A percentile compares a stretch with the other conserved stretches of the same genome.
phyloP scores from a whole-genome alignment of 2,888 invertebrate species.

The Microchrysa polita region DNA sequence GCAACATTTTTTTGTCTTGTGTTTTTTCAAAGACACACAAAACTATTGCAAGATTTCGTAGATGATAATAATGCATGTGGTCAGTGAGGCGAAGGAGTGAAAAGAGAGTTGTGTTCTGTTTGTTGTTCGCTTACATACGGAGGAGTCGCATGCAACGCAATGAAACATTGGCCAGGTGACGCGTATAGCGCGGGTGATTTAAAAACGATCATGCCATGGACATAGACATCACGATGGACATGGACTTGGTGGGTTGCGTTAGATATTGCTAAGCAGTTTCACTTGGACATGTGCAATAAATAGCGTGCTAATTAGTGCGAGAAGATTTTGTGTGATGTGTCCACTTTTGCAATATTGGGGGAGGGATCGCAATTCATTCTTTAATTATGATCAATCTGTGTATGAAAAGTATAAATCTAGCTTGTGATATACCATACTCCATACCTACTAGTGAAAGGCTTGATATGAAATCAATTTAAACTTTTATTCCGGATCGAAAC shows the following conservation, averaged over 20 bases:
- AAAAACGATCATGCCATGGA: conserved; percentile 24
- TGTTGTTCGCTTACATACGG: too few species aligned
- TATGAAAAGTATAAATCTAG: too few species aligned
- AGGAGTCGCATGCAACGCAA: neutral
- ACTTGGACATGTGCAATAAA: conserved; percentile 42
- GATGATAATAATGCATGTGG: neutral
- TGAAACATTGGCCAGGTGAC: conserved; percentile 8
- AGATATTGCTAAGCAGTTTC: conserved; percentile 26
- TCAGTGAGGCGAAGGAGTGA: conserved; percentile 20
- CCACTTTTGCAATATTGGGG: conserved; percentile 34
- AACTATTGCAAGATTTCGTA: conserved; percentile 19
- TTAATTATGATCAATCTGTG: too few species aligned
- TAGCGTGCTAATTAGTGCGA: conserved; percentile 39
- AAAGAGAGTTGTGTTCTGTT: neutral
- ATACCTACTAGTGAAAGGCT: too few species aligned
- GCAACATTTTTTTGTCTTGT: conserved; percentile 39
- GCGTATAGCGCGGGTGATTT: conserved; percentile 25
- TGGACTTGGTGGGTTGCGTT: conserved; percentile 28
- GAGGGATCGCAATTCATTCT: too few species aligned
- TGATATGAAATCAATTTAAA: too few species aligned
- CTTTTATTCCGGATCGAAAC: too few species aligned
- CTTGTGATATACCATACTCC: too few species aligned
- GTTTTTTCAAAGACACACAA: conserved; percentile 2
- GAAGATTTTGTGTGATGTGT: conserved; percentile 34
- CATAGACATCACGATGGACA: neutral